Base-by-base conservation (phyloP, 2,797 vertebrate genomes). In the Silurus lanzhouensis region DNA sequence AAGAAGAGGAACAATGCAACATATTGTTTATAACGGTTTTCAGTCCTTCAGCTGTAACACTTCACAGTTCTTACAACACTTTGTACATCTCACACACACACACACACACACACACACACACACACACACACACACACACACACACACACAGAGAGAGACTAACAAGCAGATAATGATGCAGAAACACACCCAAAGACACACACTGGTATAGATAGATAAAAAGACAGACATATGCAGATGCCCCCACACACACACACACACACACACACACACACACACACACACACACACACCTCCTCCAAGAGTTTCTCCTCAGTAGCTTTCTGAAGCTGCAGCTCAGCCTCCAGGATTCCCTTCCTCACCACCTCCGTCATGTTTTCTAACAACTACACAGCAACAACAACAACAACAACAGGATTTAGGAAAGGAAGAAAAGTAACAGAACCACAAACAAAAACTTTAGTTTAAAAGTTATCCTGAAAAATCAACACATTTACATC, bases 301-400 rank as follows among this genome's bases (percentile, higher is more conserved):
- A 98, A 90, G 57, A 99, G 97, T 22, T 96, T 96, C 52, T 98
- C 97, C 90, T 99, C 97, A 1, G 93, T 98, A 66, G 97, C 97
- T 91, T 95, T 97, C 88, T 96, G 96, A 60, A 99, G 95, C 90
- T 99, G 96, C 52, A 94, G 92, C 80, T 99, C 97, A 4, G 98
- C 98, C 91, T 99, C 98, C 92, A 95, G 93, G 88, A 99, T 99
- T 55, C 98, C 98, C 92, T 96, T 98, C 91, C 96, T 96, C 88
- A 99, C 97, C 52, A 99, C 96, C 90, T 99, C 98, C 0, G 97
- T 98, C 98, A 99, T 99, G 92, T 99, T 99, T 92, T 99, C 98
- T 91, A 99, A 88, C 27, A 99, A 92, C 98, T 99, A 66, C 8
- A 80, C 48, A 52, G 10, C 48, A 52, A 52, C 48, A 12, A 19